These are phyloP conservation scores for rabbit (Oryctolagus cuniculus) DNA, from an alignment of 2,113 vertebrate genomes.

Conservation along the genomic window mOryCun1.1 NC_091443.1:27203501-27204000, in stretches of 20 bases:
- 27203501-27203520: background rate
- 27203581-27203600: background rate
- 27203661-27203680: background rate
- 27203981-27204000: conserved; percentile 56
- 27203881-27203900: conserved; percentile 64
- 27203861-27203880: conserved; percentile 46
- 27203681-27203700: too few relatives aligned
- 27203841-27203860: background rate
- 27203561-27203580: background rate
- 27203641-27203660: background rate
- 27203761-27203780: background rate
- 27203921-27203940: conserved; percentile 34
- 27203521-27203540: background rate
- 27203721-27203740: background rate
- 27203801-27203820: background rate
- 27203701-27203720: background rate
- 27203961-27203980: conserved; percentile 70
- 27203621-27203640: background rate
- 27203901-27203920: conserved; percentile 58
- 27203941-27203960: conserved; percentile 70
- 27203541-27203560: conserved; percentile 16
- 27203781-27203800: background rate
- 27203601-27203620: conserved; percentile 25
- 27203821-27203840: background rate
- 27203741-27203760: background rate